Evolutionary conservation across 2,888 invertebrate genomes (phyloP).

Genomic region (Noctuana brunneofusca): DNA sequence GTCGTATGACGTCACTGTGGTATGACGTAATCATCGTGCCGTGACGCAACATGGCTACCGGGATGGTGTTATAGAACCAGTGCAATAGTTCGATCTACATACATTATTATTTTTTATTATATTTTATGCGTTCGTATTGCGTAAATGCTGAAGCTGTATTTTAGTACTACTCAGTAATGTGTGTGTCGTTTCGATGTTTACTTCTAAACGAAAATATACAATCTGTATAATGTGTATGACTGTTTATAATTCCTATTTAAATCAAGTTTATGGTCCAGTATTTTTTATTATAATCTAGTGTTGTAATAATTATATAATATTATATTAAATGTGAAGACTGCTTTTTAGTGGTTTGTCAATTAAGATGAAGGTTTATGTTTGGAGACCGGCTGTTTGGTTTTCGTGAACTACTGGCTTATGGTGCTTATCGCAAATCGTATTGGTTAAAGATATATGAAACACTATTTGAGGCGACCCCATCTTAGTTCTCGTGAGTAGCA

Average conservation of each 20-base stretch:
- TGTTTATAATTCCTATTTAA: constrained; percentile 71
- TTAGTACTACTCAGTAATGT: constrained; percentile 32
- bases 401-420: not conserved
- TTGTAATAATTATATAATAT: constrained; percentile 51
- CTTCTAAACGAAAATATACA: constrained; percentile 37
- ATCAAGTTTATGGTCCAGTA: constrained; percentile 79
- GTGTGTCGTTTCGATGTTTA: constrained; percentile 34
- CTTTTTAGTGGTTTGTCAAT: constrained; percentile 78
- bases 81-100: constrained; percentile 41
- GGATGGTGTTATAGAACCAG: constrained; percentile 37
- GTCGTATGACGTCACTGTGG: too few species aligned
- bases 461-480: too few species aligned
- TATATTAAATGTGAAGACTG: constrained; percentile 71
- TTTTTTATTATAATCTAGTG: constrained; percentile 69
- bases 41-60: constrained; percentile 15
- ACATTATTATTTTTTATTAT: constrained; percentile 16
- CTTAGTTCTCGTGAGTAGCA: too few species aligned
- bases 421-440: too few species aligned
- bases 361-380: constrained; percentile 55
- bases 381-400: constrained; percentile 46
- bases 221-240: constrained; percentile 34
- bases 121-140: constrained; percentile 21
- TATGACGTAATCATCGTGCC: not conserved
- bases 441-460: too few species aligned
- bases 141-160: constrained; percentile 33